Evolutionary conservation across 2,888 invertebrate genomes (phyloP), one percentile per base, ranked within the genome.

Genomic region (Masnerella sp.): DNA sequence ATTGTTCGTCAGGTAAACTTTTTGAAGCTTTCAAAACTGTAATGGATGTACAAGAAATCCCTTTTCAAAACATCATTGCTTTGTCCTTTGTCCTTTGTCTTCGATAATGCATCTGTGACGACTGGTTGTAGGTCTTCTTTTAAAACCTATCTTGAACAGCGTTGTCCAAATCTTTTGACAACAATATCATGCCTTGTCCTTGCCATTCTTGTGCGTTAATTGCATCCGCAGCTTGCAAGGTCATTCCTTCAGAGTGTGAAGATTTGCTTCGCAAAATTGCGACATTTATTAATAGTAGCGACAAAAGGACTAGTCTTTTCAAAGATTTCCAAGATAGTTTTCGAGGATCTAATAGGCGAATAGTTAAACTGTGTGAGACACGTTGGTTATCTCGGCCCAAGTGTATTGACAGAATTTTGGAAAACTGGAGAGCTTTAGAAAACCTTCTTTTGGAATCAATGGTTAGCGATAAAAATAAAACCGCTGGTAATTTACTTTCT

Each of bases 141-240:
- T 14, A 38, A 12, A n/a, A 9, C 30, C 2, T 8, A 30, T 5
- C n/a, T 30, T 5, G 5, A 4, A 30, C 2, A 30, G 30, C 2
- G n/a, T 30, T 8, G 30, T 30, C 30, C 30, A 5, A 30, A 30
- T 2, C 5, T 30, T 30, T 4, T 70, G 15, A 59, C 58, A 9
- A 36, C 61, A 20, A n/a, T n/a, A n/a, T n/a, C n/a, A n/a, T n/a
- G n/a, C 59, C 62, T 22, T 74, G 59, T 30, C 15, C 54, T 22
- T 75, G 69, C n/a, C 76, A 76, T 70, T 62, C 62, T 5, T 51
- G 45, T 11, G 61, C 56, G n/a, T 62, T 74, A 11, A 58, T 51
- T 25, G 76, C 61, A 30, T 20, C 42, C 11, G 40, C 59, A 9
- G 73, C 76, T n/a, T 74, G 51, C 34, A 7, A 15, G 1, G 40